Conservation (phyloP, 2,888 invertebrate species). For the Dyspetes luteomarginatus region DNA sequence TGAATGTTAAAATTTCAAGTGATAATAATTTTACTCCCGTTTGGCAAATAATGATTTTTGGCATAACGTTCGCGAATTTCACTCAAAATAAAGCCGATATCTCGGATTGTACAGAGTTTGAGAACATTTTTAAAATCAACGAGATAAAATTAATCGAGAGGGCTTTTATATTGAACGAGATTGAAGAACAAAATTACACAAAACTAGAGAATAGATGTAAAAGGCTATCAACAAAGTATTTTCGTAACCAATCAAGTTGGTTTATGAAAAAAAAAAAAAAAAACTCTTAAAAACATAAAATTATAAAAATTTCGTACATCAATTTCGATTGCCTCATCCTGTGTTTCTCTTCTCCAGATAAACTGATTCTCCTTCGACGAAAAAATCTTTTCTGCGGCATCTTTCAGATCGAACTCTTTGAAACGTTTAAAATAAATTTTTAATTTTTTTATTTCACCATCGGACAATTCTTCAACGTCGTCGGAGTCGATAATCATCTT, state of each 20-base stretch:
- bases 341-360: not conserved
- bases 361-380: not conserved
- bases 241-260: not conserved
- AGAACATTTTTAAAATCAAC: too few relatives aligned
- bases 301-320: constrained; percentile 9
- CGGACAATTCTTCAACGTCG: not conserved
- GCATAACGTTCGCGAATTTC: too few relatives aligned
- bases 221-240: not conserved
- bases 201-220: too few relatives aligned
- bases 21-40: too few relatives aligned
- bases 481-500: constrained; percentile 52
- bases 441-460: not conserved
- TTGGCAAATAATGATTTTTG: too few relatives aligned
- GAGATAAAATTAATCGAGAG: too few relatives aligned
- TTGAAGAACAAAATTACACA: too few relatives aligned
- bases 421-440: constrained; percentile 60
- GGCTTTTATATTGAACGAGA: too few relatives aligned
- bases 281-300: not conserved
- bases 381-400: constrained; percentile 16
- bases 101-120: too few relatives aligned
- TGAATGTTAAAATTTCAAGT: too few relatives aligned
- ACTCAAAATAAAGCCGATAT: too few relatives aligned
- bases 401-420: constrained; percentile 35
- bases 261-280: not conserved
- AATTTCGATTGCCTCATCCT: constrained; percentile 6